Evolutionary conservation across 2,113 vertebrate species (phyloP), one percentile per base, ranked within the genome.

Genomic region (Colistium nudipinnis): DNA sequence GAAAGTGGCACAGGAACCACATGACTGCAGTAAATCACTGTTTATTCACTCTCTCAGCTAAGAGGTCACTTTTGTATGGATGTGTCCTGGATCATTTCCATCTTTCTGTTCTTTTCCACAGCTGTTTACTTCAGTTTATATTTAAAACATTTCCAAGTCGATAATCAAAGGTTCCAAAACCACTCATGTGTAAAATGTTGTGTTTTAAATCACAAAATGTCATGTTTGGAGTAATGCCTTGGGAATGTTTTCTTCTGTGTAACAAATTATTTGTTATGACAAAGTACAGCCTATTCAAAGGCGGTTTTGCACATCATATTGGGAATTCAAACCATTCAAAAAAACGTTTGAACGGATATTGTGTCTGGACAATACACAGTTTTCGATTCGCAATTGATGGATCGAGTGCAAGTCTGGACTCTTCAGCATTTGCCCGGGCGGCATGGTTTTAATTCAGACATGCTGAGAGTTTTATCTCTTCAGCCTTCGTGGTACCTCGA

Each of bases 1-100:
- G 45, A 75, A 70, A 66, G 62, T 72, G 55, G 33, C 65, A 72
- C 31, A 62, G 19, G 55, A 67, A 56, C 74, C 64, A 60, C 60
- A 68, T 16, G 62, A 63, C 35, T 24, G 47, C 36, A 60, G 59
- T 69, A 49, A 56, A 38, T 22, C 31, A 48, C 39, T 68, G 70
- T 71, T 68, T 20, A 60, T 59, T 63, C 43, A 66, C 28, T 35
- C 36, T n/a, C 22, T 39, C 19, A 55, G 38, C 57, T 20, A 60
- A n/a, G 12, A 38, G 54, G 6, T 76, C 12, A 27, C 6, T 54
- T 64, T 48, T 52, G 22, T 44, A 51, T 28, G 12, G 35, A 30
- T 55, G 12, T 31, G 52, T 30, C n/a, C 19, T 20, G 3, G 31
- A 47, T 12, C 9, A 9, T 43, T 49, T 13, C 14, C 1, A 3